A percentile compares a stretch with the other conserved stretches of the same genome.
These are phyloP conservation scores for Bovichtus variegatus DNA, from an alignment of 2,797 vertebrate species.

Conservation along the genomic window DNA sequence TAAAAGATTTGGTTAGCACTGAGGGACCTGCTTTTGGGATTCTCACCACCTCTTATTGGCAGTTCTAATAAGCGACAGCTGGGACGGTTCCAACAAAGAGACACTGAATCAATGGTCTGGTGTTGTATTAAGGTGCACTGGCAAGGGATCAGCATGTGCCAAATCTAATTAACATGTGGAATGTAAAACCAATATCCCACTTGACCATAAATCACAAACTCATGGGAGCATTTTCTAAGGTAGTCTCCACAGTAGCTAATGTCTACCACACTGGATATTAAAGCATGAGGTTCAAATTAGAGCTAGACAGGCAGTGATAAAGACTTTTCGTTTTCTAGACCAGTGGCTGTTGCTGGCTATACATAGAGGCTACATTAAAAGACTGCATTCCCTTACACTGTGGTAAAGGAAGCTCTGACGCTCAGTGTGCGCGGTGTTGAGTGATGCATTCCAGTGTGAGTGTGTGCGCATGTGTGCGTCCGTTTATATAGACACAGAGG, in stretches of 20 bases:
- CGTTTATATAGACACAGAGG: slow-evolving; percentile 75
- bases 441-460: slow-evolving; percentile 74
- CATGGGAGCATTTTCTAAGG: slow-evolving; percentile 28
- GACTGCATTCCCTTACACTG: slow-evolving; percentile 53
- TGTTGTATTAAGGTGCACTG: neutral
- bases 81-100: slow-evolving; percentile 18
- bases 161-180: slow-evolving; percentile 54
- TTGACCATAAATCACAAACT: slow-evolving; percentile 44
- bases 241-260: slow-evolving; percentile 45
- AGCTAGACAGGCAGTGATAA: slow-evolving; percentile 42
- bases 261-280: slow-evolving; percentile 19
- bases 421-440: slow-evolving; percentile 61
- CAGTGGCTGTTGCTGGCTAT: slow-evolving; percentile 43
- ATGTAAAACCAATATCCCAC: slow-evolving; percentile 38
- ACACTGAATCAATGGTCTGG: slow-evolving; percentile 8
- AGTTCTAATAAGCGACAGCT: slow-evolving; percentile 22
- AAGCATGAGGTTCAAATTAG: slow-evolving; percentile 70
- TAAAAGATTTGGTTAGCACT: neutral
- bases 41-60: slow-evolving; percentile 24
- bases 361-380: slow-evolving; percentile 56
- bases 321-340: slow-evolving; percentile 15
- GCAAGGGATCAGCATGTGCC: slow-evolving; percentile 11
- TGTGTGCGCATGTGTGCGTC: slow-evolving; percentile 38
- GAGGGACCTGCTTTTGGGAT: slow-evolving; percentile 9
- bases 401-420: slow-evolving; percentile 63